Conservation (phyloP, 2,113 vertebrate species). For the Protomyctophum bolini region DNA sequence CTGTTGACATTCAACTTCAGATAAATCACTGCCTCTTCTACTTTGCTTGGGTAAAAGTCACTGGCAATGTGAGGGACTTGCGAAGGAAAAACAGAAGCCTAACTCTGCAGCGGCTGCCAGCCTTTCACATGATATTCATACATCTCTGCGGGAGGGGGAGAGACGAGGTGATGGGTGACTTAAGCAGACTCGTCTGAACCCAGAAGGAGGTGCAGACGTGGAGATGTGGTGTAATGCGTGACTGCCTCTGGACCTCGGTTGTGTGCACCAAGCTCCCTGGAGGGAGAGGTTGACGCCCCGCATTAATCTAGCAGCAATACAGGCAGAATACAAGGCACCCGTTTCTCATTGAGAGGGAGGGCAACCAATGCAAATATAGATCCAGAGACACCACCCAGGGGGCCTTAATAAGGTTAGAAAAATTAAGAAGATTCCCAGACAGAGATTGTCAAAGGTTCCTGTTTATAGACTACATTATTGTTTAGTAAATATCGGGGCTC, state of each 20-base stretch:
- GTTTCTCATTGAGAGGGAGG: constrained; percentile 48
- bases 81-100: constrained; percentile 32
- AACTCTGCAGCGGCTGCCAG: constrained; percentile 43
- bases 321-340: constrained; percentile 48
- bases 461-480: too few species aligned
- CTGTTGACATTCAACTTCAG: constrained; percentile 17
- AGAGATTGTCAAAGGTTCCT: too few species aligned
- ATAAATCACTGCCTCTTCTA: constrained; percentile 25
- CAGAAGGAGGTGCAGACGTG: constrained; percentile 44
- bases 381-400: constrained; percentile 1
- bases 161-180: constrained; percentile 45
- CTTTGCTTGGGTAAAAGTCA: constrained; percentile 12
- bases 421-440: too few species aligned
- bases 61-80: constrained; percentile 3
- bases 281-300: constrained; percentile 37
- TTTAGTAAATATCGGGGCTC: too few species aligned
- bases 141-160: constrained; percentile 43
- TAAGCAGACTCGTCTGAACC: constrained; percentile 57
- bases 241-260: constrained; percentile 63
- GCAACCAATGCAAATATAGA: constrained; percentile 12
- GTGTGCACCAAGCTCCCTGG: constrained; percentile 40
- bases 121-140: constrained; percentile 59
- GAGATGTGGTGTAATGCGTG: constrained; percentile 52
- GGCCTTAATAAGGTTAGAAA: too few species aligned
- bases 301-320: constrained; percentile 61